phyloP scores from a whole-genome alignment of 2,888 invertebrate species.

The Andrena marginata region DNA sequence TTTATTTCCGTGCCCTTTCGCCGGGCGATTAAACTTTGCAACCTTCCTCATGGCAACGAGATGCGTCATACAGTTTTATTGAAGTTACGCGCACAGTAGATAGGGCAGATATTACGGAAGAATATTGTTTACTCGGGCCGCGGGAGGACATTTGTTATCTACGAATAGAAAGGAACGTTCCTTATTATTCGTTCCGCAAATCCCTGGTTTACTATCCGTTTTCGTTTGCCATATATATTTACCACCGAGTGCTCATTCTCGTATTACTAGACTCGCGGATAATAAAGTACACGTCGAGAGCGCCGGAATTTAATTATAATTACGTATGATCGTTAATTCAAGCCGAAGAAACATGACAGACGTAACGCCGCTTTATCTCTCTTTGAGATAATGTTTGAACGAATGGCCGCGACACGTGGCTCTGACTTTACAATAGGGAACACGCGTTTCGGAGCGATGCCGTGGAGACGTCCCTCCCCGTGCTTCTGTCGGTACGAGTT shows the following conservation, averaged over 20 bases:
- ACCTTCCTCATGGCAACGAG: background rate
- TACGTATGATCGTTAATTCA: background rate
- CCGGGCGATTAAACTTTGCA: background rate
- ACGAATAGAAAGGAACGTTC: background rate
- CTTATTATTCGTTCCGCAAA: background rate
- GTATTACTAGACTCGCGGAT: background rate
- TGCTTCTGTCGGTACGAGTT: background rate
- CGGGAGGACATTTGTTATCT: background rate
- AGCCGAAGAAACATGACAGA: background rate
- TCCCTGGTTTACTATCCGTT: background rate
- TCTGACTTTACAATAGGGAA: background rate
- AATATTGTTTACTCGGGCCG: background rate
- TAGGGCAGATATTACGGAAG: background rate
- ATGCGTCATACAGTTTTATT: slow-evolving; percentile 29
- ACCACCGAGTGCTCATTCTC: background rate
- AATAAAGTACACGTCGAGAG: background rate
- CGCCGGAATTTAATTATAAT: background rate
- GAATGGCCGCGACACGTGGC: slow-evolving; percentile 18
- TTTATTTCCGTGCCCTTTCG: background rate
- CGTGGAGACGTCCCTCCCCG: background rate
- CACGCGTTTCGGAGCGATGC: background rate
- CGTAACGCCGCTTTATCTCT: slow-evolving; percentile 4
- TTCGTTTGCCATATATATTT: background rate
- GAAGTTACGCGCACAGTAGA: background rate
- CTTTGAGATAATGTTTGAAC: slow-evolving; percentile 16